Base-by-base conservation (phyloP, 2,888 invertebrate genomes). In the Drosophila picticornis region DNA sequence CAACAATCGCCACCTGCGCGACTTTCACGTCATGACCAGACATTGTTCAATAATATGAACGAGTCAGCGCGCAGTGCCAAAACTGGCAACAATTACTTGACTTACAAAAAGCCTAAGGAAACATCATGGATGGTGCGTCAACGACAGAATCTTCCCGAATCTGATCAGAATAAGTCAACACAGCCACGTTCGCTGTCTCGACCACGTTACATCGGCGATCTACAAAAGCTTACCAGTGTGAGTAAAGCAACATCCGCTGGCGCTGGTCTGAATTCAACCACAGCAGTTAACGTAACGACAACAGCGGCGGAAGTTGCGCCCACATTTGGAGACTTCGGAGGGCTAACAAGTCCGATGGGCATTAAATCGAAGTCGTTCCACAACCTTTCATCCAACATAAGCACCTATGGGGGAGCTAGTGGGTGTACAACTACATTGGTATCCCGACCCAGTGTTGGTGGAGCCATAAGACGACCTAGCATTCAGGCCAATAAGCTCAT, bases 301-400 rank as follows among this genome's bases (percentile, higher is more conserved):
- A 68, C 68, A 34, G 22, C 56, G 36, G 59, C 51, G 16, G 65
- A 58, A n/a, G 55, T 66, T 36, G 53, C 59, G 25, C 67, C 80
- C 4, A 51, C 72, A 13, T 36, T 63, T 19, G 58, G 60, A 19
- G 70, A 64, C 32, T 59, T 55, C 38, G 72, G 60, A 13, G 92
- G 92, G 40, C 72, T 93, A 3, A 93, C 93, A 68, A 93, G 93
- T 77, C 93, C 93, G 6, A 92, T 93, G 93, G 93, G 93, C 51
- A 91, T 91, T 25, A 93, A 93, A 83, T 92, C 93, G 9, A 93
- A 93, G 71, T 93, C 93, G 29, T 93, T 93, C 88, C 93, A 93
- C 70, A 93, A 93, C 77, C 80, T 93, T 68, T 88, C 91, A 65
- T 90, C 90, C 62, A 90, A 91, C 59, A 72, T 88, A 34, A 84